phyloP scores from a whole-genome alignment of 2,888 invertebrate species.

The Agriopis leucophaearia region DNA sequence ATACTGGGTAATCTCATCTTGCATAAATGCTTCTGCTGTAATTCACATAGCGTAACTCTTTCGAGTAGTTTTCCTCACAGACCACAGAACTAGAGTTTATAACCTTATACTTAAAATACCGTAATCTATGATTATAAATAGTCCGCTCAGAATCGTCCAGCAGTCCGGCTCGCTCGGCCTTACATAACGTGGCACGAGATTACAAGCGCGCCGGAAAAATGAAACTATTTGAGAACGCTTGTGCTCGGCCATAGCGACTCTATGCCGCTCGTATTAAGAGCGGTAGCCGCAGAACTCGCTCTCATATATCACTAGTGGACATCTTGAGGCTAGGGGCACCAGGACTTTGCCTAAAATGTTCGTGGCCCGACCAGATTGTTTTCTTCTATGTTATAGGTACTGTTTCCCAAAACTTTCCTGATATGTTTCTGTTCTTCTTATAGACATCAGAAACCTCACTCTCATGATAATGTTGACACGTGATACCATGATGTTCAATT shows the following conservation, averaged over 20 bases:
- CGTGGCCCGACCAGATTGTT: background rate
- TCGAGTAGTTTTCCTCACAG: too few species aligned
- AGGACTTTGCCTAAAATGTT: background rate
- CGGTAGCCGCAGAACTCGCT: conserved; percentile 16
- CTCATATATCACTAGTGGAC: conserved; percentile 13
- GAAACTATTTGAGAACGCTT: background rate
- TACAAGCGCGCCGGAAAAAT: conserved; percentile 23
- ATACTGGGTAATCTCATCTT: too few species aligned
- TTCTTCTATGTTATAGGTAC: background rate
- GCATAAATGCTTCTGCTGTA: too few species aligned
- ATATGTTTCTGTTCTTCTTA: too few species aligned
- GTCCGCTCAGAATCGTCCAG: background rate
- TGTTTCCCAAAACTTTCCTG: background rate
- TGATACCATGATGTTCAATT: too few species aligned
- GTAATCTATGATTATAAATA: conserved; percentile 7
- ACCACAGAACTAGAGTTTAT: background rate
- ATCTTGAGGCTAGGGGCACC: too few species aligned
- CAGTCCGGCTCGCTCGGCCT: background rate
- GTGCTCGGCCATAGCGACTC: conserved; percentile 1
- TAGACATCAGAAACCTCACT: too few species aligned
- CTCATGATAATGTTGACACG: too few species aligned
- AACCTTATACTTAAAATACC: background rate
- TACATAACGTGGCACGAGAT: conserved; percentile 23
- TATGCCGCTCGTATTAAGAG: conserved; percentile 23
- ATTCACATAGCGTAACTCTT: too few species aligned